phyloP scores from a whole-genome alignment of 2,797 vertebrate genomes.

The Protosalanx chinensis region DNA sequence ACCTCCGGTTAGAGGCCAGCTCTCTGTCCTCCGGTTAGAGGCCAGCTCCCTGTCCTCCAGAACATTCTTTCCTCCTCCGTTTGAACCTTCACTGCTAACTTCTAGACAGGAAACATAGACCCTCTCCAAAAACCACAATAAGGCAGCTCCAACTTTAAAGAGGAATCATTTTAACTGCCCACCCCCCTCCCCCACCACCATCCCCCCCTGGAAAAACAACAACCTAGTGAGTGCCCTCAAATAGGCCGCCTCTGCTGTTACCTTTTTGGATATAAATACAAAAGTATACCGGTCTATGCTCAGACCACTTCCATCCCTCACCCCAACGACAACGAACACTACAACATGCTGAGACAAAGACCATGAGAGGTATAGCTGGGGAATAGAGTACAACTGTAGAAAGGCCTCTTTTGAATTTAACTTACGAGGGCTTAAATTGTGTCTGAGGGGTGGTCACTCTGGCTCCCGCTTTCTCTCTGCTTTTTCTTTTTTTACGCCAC shows the following conservation, averaged over 20 bases:
- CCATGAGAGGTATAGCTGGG: constrained; percentile 34
- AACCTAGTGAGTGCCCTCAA: constrained; percentile 67
- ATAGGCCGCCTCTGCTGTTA: constrained; percentile 44
- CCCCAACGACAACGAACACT: constrained; percentile 48
- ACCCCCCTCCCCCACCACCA: no score
- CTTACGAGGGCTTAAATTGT: constrained; percentile 47
- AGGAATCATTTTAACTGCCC: constrained; percentile 60
- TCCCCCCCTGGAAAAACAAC: constrained; percentile 63
- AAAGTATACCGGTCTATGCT: constrained; percentile 52
- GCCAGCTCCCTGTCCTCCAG: constrained; percentile 17
- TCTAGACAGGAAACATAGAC: constrained; percentile 57
- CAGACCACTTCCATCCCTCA: constrained; percentile 56
- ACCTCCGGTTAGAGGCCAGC: constrained; percentile 26
- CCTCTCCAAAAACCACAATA: constrained; percentile 66
- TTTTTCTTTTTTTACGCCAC: constrained; percentile 8
- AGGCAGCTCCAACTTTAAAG: constrained; percentile 59
- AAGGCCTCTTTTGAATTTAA: constrained; percentile 48
- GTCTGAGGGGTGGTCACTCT: constrained; percentile 25
- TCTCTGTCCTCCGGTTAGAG: constrained; percentile 29
- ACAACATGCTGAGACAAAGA: constrained; percentile 40
- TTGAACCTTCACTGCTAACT: constrained; percentile 38
- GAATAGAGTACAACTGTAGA: constrained; percentile 23
- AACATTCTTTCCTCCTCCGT: constrained; percentile 36
- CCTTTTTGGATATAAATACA: constrained; percentile 60
- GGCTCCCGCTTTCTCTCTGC: constrained; percentile 18